Evolutionary conservation across 2,797 vertebrate species (phyloP).

Genomic region (Brachyalestes nurse): DNA sequence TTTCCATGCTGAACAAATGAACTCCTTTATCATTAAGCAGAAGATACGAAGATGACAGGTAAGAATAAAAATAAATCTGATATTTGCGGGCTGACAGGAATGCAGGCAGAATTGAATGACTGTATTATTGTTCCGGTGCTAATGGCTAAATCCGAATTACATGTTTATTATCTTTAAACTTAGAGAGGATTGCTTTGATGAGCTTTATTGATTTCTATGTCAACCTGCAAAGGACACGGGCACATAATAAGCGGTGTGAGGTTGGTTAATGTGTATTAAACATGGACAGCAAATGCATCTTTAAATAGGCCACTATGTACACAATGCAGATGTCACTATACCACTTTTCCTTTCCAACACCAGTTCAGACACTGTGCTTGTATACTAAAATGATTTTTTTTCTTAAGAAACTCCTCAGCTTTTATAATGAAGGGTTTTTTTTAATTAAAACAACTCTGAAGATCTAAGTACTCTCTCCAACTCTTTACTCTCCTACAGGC

Average conservation of each 20-base stretch:
- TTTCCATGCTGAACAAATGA: neutral
- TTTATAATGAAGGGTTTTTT: no score
- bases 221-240: neutral
- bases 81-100: neutral
- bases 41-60: neutral
- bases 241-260: neutral
- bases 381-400: no score
- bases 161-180: slow-evolving; percentile 19
- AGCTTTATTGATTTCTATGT: slow-evolving; percentile 32
- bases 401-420: no score
- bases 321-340: neutral
- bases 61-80: neutral
- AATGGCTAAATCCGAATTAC: slow-evolving; percentile 37
- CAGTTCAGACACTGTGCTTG: neutral
- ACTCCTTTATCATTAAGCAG: neutral
- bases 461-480: no score
- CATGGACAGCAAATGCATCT: neutral
- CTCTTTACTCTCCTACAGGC: no score
- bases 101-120: slow-evolving; percentile 16
- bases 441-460: no score
- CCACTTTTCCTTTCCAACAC: neutral
- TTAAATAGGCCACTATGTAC: neutral
- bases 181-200: slow-evolving; percentile 21
- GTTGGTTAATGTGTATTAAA: slow-evolving; percentile 1
- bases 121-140: slow-evolving; percentile 24